These are phyloP conservation scores for Mesocentrotus franciscanus DNA, from an alignment of 53 echinoderm and acorn worm genomes.

Conservation along the genomic window DNA sequence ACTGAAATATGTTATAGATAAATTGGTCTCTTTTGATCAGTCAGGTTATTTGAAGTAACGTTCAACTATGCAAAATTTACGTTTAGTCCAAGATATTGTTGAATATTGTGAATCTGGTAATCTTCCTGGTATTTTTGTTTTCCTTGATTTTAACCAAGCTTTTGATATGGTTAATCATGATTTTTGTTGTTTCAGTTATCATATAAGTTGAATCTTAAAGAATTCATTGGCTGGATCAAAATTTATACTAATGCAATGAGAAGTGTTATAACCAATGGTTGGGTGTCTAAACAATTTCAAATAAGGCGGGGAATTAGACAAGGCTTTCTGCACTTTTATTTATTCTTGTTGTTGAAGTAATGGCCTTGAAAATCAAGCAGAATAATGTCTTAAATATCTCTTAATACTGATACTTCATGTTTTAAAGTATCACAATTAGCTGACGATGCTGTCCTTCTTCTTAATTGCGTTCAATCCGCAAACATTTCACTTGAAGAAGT, in stretches of 20 bases:
- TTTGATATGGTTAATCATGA: neutral
- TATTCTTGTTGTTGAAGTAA: neutral
- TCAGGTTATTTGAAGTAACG: neutral
- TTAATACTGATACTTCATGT: no score
- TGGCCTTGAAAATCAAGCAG: neutral
- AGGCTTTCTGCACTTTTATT: neutral
- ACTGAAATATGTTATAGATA: no score
- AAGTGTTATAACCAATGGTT: no score
- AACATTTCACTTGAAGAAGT: neutral
- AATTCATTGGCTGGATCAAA: neutral
- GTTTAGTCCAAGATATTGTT: neutral
- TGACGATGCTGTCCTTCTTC: neutral
- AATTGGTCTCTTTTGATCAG: neutral
- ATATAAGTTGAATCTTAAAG: neutral
- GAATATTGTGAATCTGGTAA: neutral
- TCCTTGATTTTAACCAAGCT: no score
- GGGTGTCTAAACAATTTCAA: no score
- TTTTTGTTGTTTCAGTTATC: neutral
- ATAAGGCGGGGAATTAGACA: no score
- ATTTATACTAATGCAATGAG: neutral
- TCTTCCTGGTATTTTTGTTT: neutral
- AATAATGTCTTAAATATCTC: neutral
- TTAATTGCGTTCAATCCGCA: neutral
- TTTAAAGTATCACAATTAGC: neutral
- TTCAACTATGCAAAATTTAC: neutral